Percentiles rank a stretch among this genome's conserved stretches.
phyloP scores from a whole-genome alignment of 2,113 vertebrate species.

The Balaeniceps rex region DNA sequence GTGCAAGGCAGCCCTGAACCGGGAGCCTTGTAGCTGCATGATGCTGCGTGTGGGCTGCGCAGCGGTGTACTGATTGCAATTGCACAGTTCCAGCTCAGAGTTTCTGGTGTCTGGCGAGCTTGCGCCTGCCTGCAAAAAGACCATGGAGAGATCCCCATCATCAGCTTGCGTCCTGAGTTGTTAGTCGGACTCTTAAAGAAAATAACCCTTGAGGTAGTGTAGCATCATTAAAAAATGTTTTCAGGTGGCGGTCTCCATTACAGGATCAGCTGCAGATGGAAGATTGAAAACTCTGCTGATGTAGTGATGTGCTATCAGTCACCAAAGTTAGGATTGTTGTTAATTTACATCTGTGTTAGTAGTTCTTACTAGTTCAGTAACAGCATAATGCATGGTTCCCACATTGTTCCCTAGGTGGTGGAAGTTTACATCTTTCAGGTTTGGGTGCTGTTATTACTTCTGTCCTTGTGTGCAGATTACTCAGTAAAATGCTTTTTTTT shows the following conservation, averaged over 20 bases:
- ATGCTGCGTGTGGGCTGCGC: neutral
- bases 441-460: neutral
- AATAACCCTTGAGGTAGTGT: neutral
- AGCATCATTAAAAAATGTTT: neutral
- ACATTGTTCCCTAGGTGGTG: neutral
- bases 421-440: neutral
- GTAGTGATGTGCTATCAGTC: neutral
- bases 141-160: neutral
- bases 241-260: neutral
- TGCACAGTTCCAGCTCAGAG: neutral
- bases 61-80: accelerated
- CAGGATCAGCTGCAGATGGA: neutral
- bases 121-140: neutral
- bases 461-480: neutral
- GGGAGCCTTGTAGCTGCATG: neutral
- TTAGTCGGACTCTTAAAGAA: neutral
- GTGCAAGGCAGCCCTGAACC: neutral
- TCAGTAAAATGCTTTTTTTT: neutral
- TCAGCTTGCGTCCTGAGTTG: neutral
- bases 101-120: neutral
- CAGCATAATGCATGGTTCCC: neutral
- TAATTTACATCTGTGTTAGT: neutral
- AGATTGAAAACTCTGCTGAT: neutral
- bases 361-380: neutral
- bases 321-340: neutral